phyloP scores from a whole-genome alignment of 23 tunicate genomes.

The Ascidia mentula region DNA sequence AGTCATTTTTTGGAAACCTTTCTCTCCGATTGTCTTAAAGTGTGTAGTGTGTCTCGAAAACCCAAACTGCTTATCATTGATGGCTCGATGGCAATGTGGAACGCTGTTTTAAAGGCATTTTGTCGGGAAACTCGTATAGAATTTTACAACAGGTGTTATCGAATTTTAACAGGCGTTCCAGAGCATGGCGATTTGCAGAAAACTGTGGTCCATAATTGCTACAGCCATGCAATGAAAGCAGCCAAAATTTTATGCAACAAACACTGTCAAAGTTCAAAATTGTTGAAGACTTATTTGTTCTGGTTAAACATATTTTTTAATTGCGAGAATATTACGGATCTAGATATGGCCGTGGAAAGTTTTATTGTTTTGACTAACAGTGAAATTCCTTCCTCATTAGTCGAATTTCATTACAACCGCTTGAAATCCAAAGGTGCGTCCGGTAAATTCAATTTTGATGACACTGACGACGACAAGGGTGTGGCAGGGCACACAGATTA shows the following conservation, averaged over 20 bases:
- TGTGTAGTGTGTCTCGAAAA: too few species aligned
- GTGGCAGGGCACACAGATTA: not conserved
- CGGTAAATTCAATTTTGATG: too few species aligned
- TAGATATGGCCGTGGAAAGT: not conserved
- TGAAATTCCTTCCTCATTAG: constrained; percentile 1
- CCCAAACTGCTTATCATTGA: constrained; percentile 33
- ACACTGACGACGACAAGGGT: not conserved
- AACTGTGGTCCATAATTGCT: constrained; percentile 47
- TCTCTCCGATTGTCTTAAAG: not conserved
- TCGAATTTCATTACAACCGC: constrained; percentile 7
- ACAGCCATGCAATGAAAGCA: constrained; percentile 1
- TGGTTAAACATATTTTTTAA: constrained; percentile 15
- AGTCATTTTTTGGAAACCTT: constrained; percentile 22
- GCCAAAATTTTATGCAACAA: not conserved
- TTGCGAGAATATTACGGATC: not conserved
- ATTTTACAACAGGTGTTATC: constrained; percentile 31
- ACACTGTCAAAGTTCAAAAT: not conserved
- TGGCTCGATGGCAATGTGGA: constrained; percentile 58
- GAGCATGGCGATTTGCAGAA: too few species aligned
- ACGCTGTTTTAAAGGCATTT: constrained; percentile 12
- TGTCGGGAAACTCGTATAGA: constrained; percentile 10
- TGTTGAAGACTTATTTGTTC: not conserved
- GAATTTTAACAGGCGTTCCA: constrained; percentile 10
- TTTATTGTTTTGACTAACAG: not conserved
- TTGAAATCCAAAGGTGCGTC: not conserved